Base-by-base conservation (phyloP, 2,888 invertebrate genomes). In the Cheilosia vulpina region DNA sequence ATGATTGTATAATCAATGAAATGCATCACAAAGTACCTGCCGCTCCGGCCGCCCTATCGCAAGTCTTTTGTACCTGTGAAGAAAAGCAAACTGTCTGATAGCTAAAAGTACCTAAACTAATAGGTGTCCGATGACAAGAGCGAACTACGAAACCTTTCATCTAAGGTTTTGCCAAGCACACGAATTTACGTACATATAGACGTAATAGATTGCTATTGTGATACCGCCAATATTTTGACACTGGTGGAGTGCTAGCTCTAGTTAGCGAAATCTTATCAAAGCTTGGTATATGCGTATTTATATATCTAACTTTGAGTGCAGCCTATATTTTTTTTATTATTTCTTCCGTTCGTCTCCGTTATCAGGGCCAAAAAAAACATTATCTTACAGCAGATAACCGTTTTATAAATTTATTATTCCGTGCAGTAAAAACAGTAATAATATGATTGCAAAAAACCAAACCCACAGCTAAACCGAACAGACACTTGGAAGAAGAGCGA, bases 311-410 rank as follows among this genome's bases (percentile, higher is more conserved):
- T 55, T 68, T 9, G 17, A 68, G 68, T 71, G 75, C 73, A 73
- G 53, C 34, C 55, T 63, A 41, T 53, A n/a, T 63, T 53, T 53
- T 52, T 62, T 58, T 73, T 57, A 17, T 50, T 41, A 4, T 24
- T 60, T 41, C 53, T 27, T 47, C 38, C 62, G 38, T 41, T 58
- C 17, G 19, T 50, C 55, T 69, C 17, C 15, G 13, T 43, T 68
- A 81, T 65, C 65, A 65, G 34, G 15, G 6, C 50, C 17, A 76
- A 76, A 47, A 75, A 45, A 63, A 43, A 65, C 57, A 60, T 45
- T 71, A 71, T 65, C 76, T 31, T 63, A 21, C 57, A 69, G 38
- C 15, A 71, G 77, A 82, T 82, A 82, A 71, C 43, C 19, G 17
- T 31, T 31, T 73, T 73, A 75, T 69, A 63, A 75, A 57, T 58